Conservation (phyloP, 2,113 vertebrate species). For the Addax nasomaculatus region DNA sequence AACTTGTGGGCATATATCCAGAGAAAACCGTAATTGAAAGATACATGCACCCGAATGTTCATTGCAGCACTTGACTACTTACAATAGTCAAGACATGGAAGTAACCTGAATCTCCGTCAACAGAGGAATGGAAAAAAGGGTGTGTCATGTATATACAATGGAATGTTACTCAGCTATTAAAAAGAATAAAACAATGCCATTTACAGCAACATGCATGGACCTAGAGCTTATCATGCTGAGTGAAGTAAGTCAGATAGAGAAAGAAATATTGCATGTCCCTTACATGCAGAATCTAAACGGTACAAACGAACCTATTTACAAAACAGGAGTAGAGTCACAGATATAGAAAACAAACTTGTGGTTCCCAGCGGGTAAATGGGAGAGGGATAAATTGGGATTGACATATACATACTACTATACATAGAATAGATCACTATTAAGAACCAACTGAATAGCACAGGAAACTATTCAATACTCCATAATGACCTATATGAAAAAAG, state of each 20-base stretch:
- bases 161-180: not conserved
- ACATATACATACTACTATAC: not conserved
- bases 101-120: not conserved
- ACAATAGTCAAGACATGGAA: not conserved
- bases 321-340: not conserved
- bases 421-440: not conserved
- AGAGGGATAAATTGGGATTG: not conserved
- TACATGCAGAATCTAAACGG: not conserved
- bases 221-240: not conserved
- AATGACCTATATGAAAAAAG: not conserved
- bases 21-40: not conserved
- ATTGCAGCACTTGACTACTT: not conserved
- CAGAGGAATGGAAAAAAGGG: not conserved
- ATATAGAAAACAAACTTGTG: not conserved
- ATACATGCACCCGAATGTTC: not conserved
- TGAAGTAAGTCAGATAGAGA: not conserved
- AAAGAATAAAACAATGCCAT: not conserved
- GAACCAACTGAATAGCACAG: not conserved
- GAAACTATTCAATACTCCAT: not conserved
- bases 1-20: not conserved
- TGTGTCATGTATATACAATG: not conserved
- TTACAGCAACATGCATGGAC: not conserved
- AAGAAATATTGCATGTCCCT: not conserved
- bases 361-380: fast-evolving
- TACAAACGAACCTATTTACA: not conserved